phyloP scores from a whole-genome alignment of 2,113 vertebrate genomes.

The Orycteropus afer region DNA sequence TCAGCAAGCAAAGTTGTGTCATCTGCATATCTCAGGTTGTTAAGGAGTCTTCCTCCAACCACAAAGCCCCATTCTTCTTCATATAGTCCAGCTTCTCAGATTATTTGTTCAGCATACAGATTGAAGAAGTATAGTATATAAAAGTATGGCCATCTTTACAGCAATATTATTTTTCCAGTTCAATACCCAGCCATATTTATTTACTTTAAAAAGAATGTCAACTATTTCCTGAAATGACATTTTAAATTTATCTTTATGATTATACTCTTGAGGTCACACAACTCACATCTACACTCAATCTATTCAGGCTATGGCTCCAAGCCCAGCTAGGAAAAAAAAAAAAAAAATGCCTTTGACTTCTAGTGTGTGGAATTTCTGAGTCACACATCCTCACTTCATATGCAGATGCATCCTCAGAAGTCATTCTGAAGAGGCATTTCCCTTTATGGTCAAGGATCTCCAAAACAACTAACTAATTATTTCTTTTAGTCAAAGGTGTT shows the following conservation, averaged over 20 bases:
- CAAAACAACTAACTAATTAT: slow-evolving; percentile 53
- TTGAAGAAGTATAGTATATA: too few relatives aligned
- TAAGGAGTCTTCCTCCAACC: too few relatives aligned
- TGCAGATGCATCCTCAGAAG: slow-evolving; percentile 72
- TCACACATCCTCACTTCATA: slow-evolving; percentile 65
- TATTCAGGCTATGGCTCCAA: slow-evolving; percentile 30
- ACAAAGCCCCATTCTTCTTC: too few relatives aligned
- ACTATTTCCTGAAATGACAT: slow-evolving; percentile 1
- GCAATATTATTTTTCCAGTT: background rate
- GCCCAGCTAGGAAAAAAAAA: slow-evolving; percentile 45
- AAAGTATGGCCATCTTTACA: too few relatives aligned
- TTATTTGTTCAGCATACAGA: too few relatives aligned
- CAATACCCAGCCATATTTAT: background rate
- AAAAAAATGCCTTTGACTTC: slow-evolving; percentile 4
- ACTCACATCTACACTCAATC: slow-evolving; percentile 18
- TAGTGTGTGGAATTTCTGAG: slow-evolving; percentile 71
- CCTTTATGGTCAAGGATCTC: slow-evolving; percentile 52
- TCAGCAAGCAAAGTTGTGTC: too few relatives aligned
- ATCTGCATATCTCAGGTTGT: too few relatives aligned
- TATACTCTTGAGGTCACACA: slow-evolving; percentile 12
- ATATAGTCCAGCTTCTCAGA: too few relatives aligned
- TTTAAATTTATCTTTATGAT: slow-evolving; percentile 55
- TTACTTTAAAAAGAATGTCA: background rate
- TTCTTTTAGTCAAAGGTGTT: slow-evolving; percentile 35
- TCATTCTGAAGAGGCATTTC: slow-evolving; percentile 58